Evolutionary conservation across 2,113 vertebrate species (phyloP), one percentile per base, ranked within the genome.

Genomic region (Spea multiplicata): DNA sequence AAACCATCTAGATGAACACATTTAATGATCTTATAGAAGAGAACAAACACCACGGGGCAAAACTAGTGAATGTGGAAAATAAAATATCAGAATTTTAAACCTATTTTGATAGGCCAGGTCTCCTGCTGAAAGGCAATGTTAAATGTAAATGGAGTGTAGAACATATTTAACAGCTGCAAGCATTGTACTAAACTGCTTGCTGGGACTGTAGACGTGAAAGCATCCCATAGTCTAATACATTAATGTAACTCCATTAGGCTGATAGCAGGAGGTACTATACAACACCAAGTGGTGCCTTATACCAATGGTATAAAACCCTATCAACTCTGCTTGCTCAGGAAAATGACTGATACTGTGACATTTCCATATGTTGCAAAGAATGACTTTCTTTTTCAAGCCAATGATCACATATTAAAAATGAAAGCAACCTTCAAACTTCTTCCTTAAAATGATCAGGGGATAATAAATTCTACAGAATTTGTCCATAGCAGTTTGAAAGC

Each of bases 61-160:
- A 74, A 64, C 45, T 48, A 59, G 17, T 49, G 62, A 74, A 74
- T 48, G 44, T 55, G 67, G 66, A 59, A 59, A 68, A 76, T 46
- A 76, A 76, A 74, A 64, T 50, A 48, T 48, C 53, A 17, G 50
- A 55, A 69, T 76, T 57, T 76, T 68, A 59, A 68, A 57, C 52
- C 66, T 13, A 59, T 76, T 75, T 75, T 76, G 66, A 76, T 76
- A 76, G 74, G 62, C 74, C 52, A 76, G 59, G 66, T 47, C 74
- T 68, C 74, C 74, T 76, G 74, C 74, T 76, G 74, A 76, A 76
- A 76, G 67, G 74, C 74, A 76, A 68, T 76, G 74, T 76, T 76
- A 76, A 76, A 52, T 76, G 74, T 76, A 76, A 76, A 76, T 76
- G 74, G 65, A 76, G 74, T 76, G 74, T 76, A 68, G 52, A 69